Evolutionary conservation across 2,113 vertebrate genomes (phyloP), one percentile per base, ranked within the genome.

Genomic region (Lophius piscatorius): DNA sequence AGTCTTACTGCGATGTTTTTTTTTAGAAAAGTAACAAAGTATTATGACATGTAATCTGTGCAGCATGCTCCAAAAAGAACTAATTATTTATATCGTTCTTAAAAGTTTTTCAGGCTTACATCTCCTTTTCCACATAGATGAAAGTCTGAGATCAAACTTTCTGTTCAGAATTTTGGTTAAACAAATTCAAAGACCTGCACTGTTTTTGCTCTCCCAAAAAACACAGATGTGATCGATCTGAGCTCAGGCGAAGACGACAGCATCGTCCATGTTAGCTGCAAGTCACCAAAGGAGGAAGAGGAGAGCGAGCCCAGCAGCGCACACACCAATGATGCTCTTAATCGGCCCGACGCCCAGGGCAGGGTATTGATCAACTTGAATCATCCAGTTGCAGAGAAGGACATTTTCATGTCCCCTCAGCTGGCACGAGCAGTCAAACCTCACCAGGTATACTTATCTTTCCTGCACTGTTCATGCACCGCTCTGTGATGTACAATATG

Each of bases 401-500:
- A 98, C 76, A 89, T 98, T 77, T 97, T 94, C 77, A 88, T 98
- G 67, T 89, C 87, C 22, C 92, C 94, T 5, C 96, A 98, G 85
- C 87, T 98, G 72, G 94, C 95, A 6, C 85, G 84, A 38, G 93
- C 90, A 6, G 94, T 98, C 74, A 97, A 98, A 87, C 94, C 96
- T 78, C 95, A 98, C 89, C 95, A 98, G 96, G 97, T 98, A 91
- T n/a, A n/a, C n/a, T n/a, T n/a, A n/a, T n/a, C n/a, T n/a, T n/a
- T n/a, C n/a, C n/a, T n/a, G n/a, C n/a, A n/a, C n/a, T n/a, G n/a
- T n/a, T n/a, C n/a, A n/a, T n/a, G n/a, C n/a, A n/a, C n/a, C n/a
- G n/a, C n/a, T n/a, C n/a, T n/a, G n/a, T n/a, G n/a, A n/a, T n/a
- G n/a, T n/a, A n/a, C n/a, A n/a, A n/a, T n/a, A n/a, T n/a, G n/a